Evolutionary conservation across 2,888 invertebrate species (phyloP), one percentile per base, ranked within the genome.

Genomic region (Eupithecia vulgata): DNA sequence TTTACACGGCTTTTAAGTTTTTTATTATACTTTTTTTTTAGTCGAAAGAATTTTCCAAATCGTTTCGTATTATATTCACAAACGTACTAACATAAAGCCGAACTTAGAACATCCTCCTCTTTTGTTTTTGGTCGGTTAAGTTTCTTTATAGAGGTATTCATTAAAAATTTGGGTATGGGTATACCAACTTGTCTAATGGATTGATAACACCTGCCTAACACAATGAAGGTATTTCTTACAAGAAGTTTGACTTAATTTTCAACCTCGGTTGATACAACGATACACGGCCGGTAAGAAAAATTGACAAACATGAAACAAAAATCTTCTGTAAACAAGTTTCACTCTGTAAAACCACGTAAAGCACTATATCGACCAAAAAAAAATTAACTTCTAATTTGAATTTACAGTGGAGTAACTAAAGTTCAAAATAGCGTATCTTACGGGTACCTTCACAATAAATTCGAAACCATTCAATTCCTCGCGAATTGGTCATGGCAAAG

Each of bases 401-500:
- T 21, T 17, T 45, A 17, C 45, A 61, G 8, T 17, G 25, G 2
- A 61, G 15, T 17, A 61, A 34, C 34, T n/a, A 37, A 37, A n/a
- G 21, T 13, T 21, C 12, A 65, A 35, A 35, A 64, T 64, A 37
- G n/a, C 65, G n/a, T 65, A 65, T 34, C 34, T n/a, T 37, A 62
- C 37, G 62, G 30, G 61, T 73, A 72, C 72, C 70, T 73, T 77
- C 77, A 76, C 61, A 74, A 76, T 72, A 72, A 76, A 79, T 75
- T 81, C 81, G 71, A 81, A 75, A 76, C 77, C 78, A 81, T 80
- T 69, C 52, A 79, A 77, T 77, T 76, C 74, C 61, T 68, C 15
- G 67, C 62, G 71, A 80, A 70, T 74, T 17, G 74, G 76, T 80
- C 80, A 79, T 75, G 77, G 77, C 66, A 73, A 81, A 76, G 76